Evolutionary conservation across 2,797 vertebrate genomes (phyloP).

Genomic region (Ateles fusciceps): DNA sequence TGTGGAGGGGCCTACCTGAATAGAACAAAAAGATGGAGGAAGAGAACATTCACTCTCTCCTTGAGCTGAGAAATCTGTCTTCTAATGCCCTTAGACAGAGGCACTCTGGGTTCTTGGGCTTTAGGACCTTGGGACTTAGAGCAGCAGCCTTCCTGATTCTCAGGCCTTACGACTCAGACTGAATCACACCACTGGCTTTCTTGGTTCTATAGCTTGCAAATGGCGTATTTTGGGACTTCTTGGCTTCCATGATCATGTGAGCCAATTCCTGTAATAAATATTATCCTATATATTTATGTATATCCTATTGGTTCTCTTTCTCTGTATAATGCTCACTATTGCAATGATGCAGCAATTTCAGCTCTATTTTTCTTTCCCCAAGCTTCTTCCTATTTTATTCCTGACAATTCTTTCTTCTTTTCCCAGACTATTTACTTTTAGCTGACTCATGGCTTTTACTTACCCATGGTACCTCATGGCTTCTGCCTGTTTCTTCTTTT

Average conservation of each 20-base stretch:
- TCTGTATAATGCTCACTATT: neutral
- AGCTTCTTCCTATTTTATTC: neutral
- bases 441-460: neutral
- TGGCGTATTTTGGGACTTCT: neutral
- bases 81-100: neutral
- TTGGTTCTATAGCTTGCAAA: neutral
- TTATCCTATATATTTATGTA: neutral
- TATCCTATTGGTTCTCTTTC: neutral
- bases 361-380: neutral
- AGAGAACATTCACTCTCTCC: neutral
- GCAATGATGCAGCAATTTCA: neutral
- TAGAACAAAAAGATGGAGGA: neutral
- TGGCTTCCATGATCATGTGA: neutral
- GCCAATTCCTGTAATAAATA: neutral
- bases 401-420: neutral
- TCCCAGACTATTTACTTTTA: neutral
- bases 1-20: neutral
- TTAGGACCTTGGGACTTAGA: neutral
- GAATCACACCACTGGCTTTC: neutral
- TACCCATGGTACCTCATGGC: neutral
- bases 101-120: neutral
- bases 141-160: neutral
- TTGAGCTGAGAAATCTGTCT: neutral
- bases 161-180: neutral
- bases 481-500: neutral